A percentile compares a stretch with the other conserved stretches of the same genome.
Conservation (phyloP, 2,888 invertebrate genomes). For the Caenorhabditis sp. region DNA sequence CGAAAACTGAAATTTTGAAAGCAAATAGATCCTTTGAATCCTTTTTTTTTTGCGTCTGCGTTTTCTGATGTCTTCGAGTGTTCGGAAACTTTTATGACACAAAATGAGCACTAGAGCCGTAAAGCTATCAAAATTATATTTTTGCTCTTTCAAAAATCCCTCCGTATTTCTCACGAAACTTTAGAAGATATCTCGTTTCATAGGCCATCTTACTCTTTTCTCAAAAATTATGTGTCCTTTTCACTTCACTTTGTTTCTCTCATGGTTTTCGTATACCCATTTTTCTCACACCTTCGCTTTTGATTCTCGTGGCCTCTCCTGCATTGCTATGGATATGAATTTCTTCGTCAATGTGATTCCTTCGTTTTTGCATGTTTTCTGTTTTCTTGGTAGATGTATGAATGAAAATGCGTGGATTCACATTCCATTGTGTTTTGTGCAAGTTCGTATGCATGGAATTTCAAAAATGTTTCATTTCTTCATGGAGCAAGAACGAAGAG, state of each 20-base stretch:
- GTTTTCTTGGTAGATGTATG: conserved; percentile 17
- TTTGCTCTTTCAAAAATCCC: not conserved
- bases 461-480: conserved; percentile 16
- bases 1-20: not conserved
- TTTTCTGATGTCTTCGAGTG: conserved; percentile 24
- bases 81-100: conserved; percentile 13
- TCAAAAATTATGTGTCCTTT: conserved; percentile 21
- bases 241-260: not conserved
- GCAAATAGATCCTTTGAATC: not conserved
- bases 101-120: not conserved
- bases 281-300: conserved; percentile 23
- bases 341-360: not conserved
- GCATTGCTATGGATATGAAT: conserved; percentile 10
- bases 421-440: conserved; percentile 23
- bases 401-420: conserved; percentile 27
- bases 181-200: conserved; percentile 38
- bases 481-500: not conserved
- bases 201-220: conserved; percentile 10
- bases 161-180: conserved; percentile 47
- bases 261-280: not conserved
- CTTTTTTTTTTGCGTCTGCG: not conserved
- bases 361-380: conserved; percentile 14
- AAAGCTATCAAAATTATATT: conserved; percentile 3
- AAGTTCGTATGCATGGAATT: conserved; percentile 55
- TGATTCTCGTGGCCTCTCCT: not conserved